Conservation (phyloP, 1,140 invertebrate species). For the Conopomorpha cramerella region DNA sequence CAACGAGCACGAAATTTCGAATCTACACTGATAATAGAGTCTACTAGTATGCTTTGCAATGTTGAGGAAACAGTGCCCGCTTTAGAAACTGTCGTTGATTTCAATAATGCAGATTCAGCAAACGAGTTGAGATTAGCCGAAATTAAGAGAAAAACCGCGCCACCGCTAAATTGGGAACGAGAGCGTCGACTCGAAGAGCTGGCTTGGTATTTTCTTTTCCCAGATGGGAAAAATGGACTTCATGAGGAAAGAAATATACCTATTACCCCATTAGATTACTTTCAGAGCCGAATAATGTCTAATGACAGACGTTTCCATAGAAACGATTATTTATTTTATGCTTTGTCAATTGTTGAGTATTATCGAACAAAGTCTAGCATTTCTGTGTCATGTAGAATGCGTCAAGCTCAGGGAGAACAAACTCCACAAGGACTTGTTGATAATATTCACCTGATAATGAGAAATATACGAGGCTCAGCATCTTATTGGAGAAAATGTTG, state of each 20-base stretch:
- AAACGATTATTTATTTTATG: constrained; percentile 3
- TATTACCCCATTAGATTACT: constrained; percentile 5
- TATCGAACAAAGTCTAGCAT: constrained; percentile 1
- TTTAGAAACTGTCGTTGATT: too few species aligned
- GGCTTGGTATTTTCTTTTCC: constrained; percentile 3
- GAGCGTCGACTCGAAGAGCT: constrained; percentile 1
- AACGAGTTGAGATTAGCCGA: constrained; percentile 2
- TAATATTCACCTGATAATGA: constrained; percentile 3
- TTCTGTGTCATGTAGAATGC: constrained; percentile 1
- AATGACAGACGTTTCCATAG: neutral
- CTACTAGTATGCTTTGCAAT: constrained; percentile 3
- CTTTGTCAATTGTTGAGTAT: constrained; percentile 3
- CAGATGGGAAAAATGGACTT: constrained; percentile 3
- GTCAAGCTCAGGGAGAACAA: constrained; percentile 1
- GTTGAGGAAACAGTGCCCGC: constrained; percentile 3
- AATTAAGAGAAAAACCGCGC: constrained; percentile 3
- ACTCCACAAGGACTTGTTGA: constrained; percentile 2
- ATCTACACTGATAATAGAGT: constrained; percentile 1
- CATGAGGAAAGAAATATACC: constrained; percentile 1
- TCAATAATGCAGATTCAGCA: constrained; percentile 1
- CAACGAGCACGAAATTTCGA: too few species aligned
- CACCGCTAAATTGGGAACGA: constrained; percentile 2
- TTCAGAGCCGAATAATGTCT: constrained; percentile 1
- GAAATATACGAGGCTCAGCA: constrained; percentile 5
- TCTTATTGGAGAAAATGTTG: constrained; percentile 5